Evolutionary conservation across 2,797 vertebrate species (phyloP).

Genomic region (Agapornis canus): DNA sequence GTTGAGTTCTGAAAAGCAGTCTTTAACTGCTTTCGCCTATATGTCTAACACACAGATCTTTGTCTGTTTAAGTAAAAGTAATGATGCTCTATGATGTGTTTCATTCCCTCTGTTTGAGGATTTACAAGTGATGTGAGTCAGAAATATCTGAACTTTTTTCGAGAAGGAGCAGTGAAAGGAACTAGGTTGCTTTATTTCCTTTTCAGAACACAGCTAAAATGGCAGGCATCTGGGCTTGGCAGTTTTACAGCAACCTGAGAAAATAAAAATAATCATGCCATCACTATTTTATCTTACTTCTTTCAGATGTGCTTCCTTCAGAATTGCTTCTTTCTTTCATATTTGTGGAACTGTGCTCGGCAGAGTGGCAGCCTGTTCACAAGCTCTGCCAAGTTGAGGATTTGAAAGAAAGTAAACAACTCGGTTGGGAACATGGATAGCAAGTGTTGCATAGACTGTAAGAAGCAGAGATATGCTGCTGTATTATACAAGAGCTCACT

Average conservation of each 20-base stretch:
- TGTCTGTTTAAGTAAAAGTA: constrained; percentile 26
- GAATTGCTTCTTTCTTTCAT: constrained; percentile 46
- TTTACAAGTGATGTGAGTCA: constrained; percentile 5
- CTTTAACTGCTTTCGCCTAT: neutral
- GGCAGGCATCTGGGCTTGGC: constrained; percentile 15
- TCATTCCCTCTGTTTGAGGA: neutral
- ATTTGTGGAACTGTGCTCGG: constrained; percentile 19
- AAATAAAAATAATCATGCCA: constrained; percentile 63
- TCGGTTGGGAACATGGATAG: constrained; percentile 8
- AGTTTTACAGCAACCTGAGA: constrained; percentile 56
- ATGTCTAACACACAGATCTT: neutral
- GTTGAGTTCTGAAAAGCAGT: neutral
- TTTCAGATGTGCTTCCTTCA: constrained; percentile 59
- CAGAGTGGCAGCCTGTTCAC: constrained; percentile 47
- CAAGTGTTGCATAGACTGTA: neutral
- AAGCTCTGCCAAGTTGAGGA: constrained; percentile 42
- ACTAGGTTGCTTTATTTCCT: neutral
- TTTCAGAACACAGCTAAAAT: neutral
- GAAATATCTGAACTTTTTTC: neutral
- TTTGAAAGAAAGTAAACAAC: constrained; percentile 63
- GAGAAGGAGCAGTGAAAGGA: neutral
- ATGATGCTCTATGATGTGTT: constrained; percentile 30
- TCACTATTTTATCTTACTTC: constrained; percentile 45
- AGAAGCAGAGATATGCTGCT: constrained; percentile 42
- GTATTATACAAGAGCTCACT: constrained; percentile 43